Conservation (phyloP, 1,140 invertebrate genomes). For the Leptinotarsa texana region DNA sequence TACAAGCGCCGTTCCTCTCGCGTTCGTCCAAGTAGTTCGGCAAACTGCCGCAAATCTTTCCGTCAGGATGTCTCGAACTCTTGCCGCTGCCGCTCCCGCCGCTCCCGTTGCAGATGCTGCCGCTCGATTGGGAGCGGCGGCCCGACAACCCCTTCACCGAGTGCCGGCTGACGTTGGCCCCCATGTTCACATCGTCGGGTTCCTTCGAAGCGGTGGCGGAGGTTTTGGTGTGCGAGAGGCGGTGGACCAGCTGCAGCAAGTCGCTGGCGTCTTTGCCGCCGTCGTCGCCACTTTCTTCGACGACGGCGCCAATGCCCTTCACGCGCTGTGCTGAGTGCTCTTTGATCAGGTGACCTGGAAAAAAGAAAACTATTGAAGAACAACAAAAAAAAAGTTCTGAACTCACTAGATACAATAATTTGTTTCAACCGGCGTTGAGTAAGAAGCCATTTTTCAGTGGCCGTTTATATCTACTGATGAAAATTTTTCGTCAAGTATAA, state of each 20-base stretch:
- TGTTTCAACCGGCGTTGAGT: too few species aligned
- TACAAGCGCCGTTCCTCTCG: constrained; percentile 59
- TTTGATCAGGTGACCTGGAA: constrained; percentile 36
- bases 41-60: constrained; percentile 64
- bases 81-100: constrained; percentile 61
- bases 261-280: constrained; percentile 34
- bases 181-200: constrained; percentile 59
- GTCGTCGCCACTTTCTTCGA: constrained; percentile 21
- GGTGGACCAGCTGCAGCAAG: constrained; percentile 41
- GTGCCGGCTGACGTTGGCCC: constrained; percentile 74
- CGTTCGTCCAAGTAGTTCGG: constrained; percentile 74
- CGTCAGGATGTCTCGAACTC: constrained; percentile 38
- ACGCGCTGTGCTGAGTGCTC: constrained; percentile 18
- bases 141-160: constrained; percentile 69
- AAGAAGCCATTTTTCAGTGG: too few species aligned
- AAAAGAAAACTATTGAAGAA: not conserved
- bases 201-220: constrained; percentile 32
- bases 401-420: too few species aligned
- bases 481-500: too few species aligned
- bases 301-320: constrained; percentile 12
- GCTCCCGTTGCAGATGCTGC: constrained; percentile 59
- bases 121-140: constrained; percentile 71
- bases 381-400: too few species aligned
- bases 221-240: constrained; percentile 32
- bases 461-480: too few species aligned